These are phyloP conservation scores for Adoxophyes honmai DNA, from an alignment of 1,140 invertebrate species.

Conservation along the genomic window DNA sequence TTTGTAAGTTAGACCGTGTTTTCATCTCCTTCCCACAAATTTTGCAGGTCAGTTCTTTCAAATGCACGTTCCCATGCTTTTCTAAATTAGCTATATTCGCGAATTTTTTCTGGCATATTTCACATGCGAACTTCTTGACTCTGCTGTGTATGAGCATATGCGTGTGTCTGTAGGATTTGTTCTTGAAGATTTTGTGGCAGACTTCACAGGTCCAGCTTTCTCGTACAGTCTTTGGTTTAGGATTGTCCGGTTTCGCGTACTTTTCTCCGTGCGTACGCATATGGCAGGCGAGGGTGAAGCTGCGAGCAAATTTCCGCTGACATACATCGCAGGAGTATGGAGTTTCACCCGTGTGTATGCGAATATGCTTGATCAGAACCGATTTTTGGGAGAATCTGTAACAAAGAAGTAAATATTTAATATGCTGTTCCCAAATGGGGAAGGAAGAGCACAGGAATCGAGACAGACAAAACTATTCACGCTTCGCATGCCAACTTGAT, in stretches of 20 bases:
- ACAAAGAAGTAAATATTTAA: background rate
- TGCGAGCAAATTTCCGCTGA: conserved; percentile 78
- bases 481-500: too few species aligned
- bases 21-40: background rate
- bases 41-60: background rate
- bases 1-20: background rate
- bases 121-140: background rate
- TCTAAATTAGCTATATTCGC: background rate
- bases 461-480: too few species aligned
- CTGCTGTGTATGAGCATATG: background rate
- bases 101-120: background rate
- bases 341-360: conserved; percentile 64
- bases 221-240: too few species aligned
- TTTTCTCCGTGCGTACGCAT: background rate
- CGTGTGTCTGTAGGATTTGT: background rate
- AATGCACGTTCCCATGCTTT: background rate
- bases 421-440: too few species aligned
- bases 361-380: conserved; percentile 28
- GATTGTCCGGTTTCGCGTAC: background rate
- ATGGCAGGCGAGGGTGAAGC: conserved; percentile 59
- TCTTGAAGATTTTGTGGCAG: background rate
- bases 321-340: conserved; percentile 79
- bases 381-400: conserved; percentile 3
- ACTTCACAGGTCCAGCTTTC: background rate
- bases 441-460: too few species aligned